Evolutionary conservation across 2,888 invertebrate species (phyloP).

Genomic region (Ennomos quercinarius): DNA sequence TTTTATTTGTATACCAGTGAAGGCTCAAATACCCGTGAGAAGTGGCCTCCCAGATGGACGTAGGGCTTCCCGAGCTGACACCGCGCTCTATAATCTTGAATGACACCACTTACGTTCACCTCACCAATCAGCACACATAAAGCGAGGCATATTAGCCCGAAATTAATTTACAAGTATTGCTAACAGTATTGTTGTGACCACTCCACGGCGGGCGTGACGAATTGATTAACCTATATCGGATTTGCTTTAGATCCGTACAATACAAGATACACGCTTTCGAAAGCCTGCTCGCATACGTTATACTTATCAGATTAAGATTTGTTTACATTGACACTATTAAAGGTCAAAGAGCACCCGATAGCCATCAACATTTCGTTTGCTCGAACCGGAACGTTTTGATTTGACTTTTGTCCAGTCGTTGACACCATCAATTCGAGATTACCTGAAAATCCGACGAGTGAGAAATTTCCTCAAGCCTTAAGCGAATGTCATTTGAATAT

Average conservation of each 20-base stretch:
- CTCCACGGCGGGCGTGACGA: conserved; percentile 48
- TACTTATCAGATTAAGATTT: conserved; percentile 45
- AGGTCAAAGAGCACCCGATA: conserved; percentile 49
- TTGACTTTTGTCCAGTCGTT: conserved; percentile 59
- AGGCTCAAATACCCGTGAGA: conserved; percentile 83
- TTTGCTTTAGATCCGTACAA: conserved; percentile 37
- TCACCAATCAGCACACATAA: conserved; percentile 60
- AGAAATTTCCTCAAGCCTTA: conserved; percentile 77
- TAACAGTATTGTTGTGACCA: conserved; percentile 54
- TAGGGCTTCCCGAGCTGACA: conserved; percentile 41
- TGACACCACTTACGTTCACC: conserved; percentile 59
- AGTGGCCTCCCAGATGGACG: conserved; percentile 60
- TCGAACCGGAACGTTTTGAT: conserved; percentile 56
- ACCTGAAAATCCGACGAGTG: conserved; percentile 81
- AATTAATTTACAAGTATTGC: conserved; percentile 57
- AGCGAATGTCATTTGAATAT: conserved; percentile 84
- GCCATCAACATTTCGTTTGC: conserved; percentile 46
- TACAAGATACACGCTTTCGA: conserved; percentile 38
- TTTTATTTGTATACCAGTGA: conserved; percentile 78
- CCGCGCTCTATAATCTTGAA: conserved; percentile 70
- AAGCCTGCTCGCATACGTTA: conserved; percentile 42
- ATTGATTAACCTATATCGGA: conserved; percentile 46
- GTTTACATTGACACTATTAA: conserved; percentile 43
- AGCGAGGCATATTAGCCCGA: conserved; percentile 47
- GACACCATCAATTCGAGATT: conserved; percentile 79